phyloP scores from a whole-genome alignment of 2,888 invertebrate species.

The Willowsia nigromaculata region DNA sequence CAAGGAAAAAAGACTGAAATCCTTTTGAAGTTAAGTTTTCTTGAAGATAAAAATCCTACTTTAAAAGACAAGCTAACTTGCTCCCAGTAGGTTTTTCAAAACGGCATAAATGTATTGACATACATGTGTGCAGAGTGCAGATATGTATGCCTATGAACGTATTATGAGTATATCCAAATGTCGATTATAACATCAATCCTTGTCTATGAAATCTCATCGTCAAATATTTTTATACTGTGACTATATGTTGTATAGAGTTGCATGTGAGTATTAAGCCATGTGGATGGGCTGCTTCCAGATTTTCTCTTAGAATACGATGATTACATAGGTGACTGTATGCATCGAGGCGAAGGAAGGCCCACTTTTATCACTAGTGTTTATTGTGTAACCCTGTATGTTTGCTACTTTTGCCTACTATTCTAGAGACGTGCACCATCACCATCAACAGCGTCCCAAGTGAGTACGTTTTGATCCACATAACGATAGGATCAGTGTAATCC shows the following conservation, averaged over 20 bases:
- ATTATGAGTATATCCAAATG: too few relatives aligned
- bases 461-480: conserved; percentile 40
- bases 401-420: background rate
- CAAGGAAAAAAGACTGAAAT: background rate
- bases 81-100: background rate
- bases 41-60: background rate
- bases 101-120: background rate
- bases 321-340: background rate
- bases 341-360: background rate
- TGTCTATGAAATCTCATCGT: too few relatives aligned
- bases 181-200: too few relatives aligned
- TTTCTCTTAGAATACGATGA: background rate
- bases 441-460: conserved; percentile 46
- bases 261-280: background rate
- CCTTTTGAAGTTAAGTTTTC: background rate
- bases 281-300: background rate
- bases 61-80: background rate
- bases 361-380: background rate
- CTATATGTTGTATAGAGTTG: too few relatives aligned
- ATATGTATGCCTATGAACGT: background rate
- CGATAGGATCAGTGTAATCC: conserved; percentile 59
- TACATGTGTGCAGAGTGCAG: background rate
- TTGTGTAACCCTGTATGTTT: conserved; percentile 20
- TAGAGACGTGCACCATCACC: conserved; percentile 6
- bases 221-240: too few relatives aligned